Percentiles rank a stretch among this genome's conserved stretches.
phyloP scores from a whole-genome alignment of 2,113 vertebrate species.

The Antechinus flavipes region DNA sequence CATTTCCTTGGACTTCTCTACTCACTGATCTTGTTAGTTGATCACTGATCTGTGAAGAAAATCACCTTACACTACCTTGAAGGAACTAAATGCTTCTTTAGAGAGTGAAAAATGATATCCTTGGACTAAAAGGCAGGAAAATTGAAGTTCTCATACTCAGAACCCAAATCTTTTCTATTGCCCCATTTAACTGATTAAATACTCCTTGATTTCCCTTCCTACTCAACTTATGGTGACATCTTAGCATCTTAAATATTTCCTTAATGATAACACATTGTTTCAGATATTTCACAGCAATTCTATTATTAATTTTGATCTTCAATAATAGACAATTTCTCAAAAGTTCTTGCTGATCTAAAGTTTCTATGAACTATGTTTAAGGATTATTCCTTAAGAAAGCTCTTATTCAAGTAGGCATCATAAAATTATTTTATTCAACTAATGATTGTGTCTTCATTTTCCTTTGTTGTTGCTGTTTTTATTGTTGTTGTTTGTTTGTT shows the following conservation, averaged over 20 bases:
- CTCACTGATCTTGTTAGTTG: slow-evolving; percentile 64
- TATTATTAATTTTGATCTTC: slow-evolving; percentile 28
- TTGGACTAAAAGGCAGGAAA: slow-evolving; percentile 72
- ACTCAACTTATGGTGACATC: not conserved
- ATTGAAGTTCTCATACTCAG: slow-evolving; percentile 73
- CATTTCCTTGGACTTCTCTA: slow-evolving; percentile 56
- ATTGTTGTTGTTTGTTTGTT: not conserved
- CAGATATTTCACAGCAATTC: slow-evolving; percentile 6
- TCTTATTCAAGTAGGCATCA: not conserved
- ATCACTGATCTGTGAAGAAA: slow-evolving; percentile 62
- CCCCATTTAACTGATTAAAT: slow-evolving; percentile 50
- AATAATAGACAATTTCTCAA: not conserved
- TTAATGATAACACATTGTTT: slow-evolving; percentile 30
- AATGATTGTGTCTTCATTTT: not conserved
- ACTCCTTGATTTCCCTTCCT: slow-evolving; percentile 68
- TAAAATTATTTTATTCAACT: slow-evolving; percentile 10
- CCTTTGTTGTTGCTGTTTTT: not conserved
- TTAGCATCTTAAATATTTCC: slow-evolving; percentile 27
- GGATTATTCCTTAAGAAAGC: not conserved
- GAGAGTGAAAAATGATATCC: slow-evolving; percentile 60
- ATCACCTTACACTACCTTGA: slow-evolving; percentile 57
- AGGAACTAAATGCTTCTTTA: slow-evolving; percentile 59
- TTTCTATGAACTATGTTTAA: not conserved
- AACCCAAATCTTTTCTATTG: slow-evolving; percentile 55
- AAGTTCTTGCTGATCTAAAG: not conserved